Percentiles rank a stretch among this genome's conserved stretches.
Conservation (phyloP, 92 coral and sea anemone species). For the Parazoanthus swiftii region DNA sequence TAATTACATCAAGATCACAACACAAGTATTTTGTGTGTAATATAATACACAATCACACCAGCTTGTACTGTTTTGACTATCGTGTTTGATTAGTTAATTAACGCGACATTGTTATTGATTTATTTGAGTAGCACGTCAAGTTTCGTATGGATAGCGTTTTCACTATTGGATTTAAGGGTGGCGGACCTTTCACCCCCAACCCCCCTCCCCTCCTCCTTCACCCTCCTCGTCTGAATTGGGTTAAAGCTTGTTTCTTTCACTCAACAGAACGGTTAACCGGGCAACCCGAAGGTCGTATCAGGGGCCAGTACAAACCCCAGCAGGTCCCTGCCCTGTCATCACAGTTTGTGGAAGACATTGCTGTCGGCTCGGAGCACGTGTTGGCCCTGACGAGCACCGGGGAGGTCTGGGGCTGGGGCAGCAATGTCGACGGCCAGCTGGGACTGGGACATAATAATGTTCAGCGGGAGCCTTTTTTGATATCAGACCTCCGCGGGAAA, state of each 20-base stretch:
- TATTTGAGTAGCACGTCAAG: too few species aligned
- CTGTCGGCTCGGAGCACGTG: slow-evolving; percentile 83
- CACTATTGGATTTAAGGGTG: too few species aligned
- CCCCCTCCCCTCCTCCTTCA: too few species aligned
- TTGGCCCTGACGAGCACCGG: slow-evolving; percentile 83
- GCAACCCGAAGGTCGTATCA: slow-evolving; percentile 84
- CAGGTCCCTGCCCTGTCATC: slow-evolving; percentile 73
- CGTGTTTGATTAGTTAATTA: too few species aligned
- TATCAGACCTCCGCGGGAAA: slow-evolving; percentile 73
- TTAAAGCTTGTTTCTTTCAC: neutral
- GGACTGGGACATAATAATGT: slow-evolving; percentile 79
- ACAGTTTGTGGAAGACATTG: slow-evolving; percentile 73
- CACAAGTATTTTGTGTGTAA: too few species aligned
- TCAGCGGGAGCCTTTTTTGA: slow-evolving; percentile 77
- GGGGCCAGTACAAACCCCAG: slow-evolving; percentile 82
- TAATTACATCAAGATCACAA: too few species aligned
- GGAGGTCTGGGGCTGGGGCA: slow-evolving; percentile 94
- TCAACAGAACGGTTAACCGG: slow-evolving; percentile 80
- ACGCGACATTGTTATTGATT: too few species aligned
- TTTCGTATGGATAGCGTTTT: too few species aligned
- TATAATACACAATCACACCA: too few species aligned
- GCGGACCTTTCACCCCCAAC: too few species aligned
- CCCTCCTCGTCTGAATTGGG: too few species aligned
- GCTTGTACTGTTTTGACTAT: too few species aligned
- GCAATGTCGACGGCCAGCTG: slow-evolving; percentile 82